A percentile compares a stretch with the other conserved stretches of the same genome.
Conservation (phyloP, 2,888 invertebrate species). For the Sceliomorpha sp. region DNA sequence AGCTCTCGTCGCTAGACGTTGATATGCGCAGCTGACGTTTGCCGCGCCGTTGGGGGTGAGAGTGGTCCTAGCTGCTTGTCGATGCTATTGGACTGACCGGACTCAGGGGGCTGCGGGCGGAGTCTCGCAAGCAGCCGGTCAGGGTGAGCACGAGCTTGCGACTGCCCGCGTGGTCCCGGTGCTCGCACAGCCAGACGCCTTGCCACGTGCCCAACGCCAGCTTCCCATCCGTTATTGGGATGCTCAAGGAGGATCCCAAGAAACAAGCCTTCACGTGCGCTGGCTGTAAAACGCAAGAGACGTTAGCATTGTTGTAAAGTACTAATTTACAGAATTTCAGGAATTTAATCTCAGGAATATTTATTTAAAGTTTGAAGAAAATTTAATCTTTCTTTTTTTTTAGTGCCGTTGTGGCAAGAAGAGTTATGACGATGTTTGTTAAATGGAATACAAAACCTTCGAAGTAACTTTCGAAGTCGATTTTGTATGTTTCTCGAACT, state of each 20-base stretch:
- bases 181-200: conserved; percentile 99
- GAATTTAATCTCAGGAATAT: too few relatives aligned
- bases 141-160: conserved; percentile 93
- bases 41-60: conserved; percentile 81
- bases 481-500: too few relatives aligned
- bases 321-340: too few relatives aligned
- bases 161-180: conserved; percentile 97
- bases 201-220: conserved; percentile 98
- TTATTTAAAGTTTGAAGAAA: too few relatives aligned
- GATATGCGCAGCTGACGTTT: conserved; percentile 78
- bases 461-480: too few relatives aligned
- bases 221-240: conserved; percentile 97
- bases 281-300: too few relatives aligned
- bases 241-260: conserved; percentile 95
- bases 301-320: too few relatives aligned
- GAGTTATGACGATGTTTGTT: too few relatives aligned
- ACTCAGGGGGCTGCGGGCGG: conserved; percentile 92
- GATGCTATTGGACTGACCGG: conserved; percentile 92
- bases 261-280: conserved; percentile 99
- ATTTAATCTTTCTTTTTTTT: too few relatives aligned
- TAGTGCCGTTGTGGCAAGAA: too few relatives aligned
- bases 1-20: conserved; percentile 78
- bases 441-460: too few relatives aligned
- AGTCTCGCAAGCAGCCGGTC: conserved; percentile 94
- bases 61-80: conserved; percentile 94